A percentile compares a stretch with the other conserved stretches of the same genome.
Conservation (phyloP, 1,140 invertebrate species). For the Ridgeia piscesae region DNA sequence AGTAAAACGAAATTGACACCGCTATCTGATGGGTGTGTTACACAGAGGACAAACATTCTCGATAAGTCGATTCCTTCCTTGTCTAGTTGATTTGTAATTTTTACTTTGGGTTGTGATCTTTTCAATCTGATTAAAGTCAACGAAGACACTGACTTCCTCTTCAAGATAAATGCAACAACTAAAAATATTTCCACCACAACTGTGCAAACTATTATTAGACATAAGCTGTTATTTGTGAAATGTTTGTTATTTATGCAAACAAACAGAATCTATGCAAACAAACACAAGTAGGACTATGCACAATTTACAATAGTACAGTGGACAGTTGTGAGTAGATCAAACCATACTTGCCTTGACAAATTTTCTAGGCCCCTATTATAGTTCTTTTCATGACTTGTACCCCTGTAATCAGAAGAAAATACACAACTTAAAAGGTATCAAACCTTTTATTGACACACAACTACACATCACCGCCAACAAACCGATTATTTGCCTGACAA, state of each 20-base stretch:
- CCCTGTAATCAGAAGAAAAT: not conserved
- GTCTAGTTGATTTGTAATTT: no score
- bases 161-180: not conserved
- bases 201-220: not conserved
- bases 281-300: no score
- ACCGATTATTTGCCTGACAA: not conserved
- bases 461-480: not conserved
- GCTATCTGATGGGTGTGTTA: no score
- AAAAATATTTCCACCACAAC: not conserved
- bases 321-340: not conserved
- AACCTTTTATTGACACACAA: not conserved
- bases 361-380: not conserved
- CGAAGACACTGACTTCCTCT: not conserved
- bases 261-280: not conserved
- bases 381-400: not conserved
- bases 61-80: no score
- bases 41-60: no score
- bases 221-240: no score
- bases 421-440: not conserved
- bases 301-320: not conserved
- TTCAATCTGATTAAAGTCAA: not conserved
- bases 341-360: not conserved
- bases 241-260: no score
- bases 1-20: no score
- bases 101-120: no score